Evolutionary conservation across 2,888 invertebrate species (phyloP).

Genomic region (Timema cristinae): DNA sequence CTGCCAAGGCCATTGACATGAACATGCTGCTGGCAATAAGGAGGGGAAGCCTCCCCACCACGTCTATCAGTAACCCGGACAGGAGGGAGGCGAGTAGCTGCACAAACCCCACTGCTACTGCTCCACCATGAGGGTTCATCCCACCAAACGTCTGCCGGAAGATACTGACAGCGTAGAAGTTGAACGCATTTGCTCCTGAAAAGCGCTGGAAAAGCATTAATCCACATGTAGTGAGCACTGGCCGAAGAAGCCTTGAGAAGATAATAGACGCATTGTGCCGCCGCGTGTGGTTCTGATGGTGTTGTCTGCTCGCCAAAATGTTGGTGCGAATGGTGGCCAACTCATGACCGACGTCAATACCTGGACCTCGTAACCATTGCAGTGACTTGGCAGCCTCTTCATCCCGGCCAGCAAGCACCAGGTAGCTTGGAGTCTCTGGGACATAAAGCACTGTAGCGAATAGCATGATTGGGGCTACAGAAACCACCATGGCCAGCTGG

Average conservation of each 20-base stretch:
- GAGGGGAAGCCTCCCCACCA: constrained; percentile 77
- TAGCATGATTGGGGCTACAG: constrained; percentile 71
- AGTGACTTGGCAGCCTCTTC: constrained; percentile 67
- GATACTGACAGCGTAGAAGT: constrained; percentile 81
- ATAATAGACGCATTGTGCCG: constrained; percentile 42
- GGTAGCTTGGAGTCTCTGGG: constrained; percentile 85
- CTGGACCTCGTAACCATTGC: constrained; percentile 77
- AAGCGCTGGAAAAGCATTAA: constrained; percentile 83
- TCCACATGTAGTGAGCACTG: constrained; percentile 76
- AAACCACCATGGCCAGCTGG: constrained; percentile 75
- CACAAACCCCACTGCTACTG: constrained; percentile 79
- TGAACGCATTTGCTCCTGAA: constrained; percentile 79
- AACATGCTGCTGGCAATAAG: constrained; percentile 78
- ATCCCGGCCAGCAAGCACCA: constrained; percentile 71
- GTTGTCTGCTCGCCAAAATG: constrained; percentile 46
- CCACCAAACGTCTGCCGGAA: constrained; percentile 79
- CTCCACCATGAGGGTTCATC: constrained; percentile 78
- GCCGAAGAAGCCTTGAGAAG: constrained; percentile 55
- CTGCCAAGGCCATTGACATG: constrained; percentile 82
- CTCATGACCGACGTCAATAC: constrained; percentile 72
- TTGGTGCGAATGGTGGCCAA: constrained; percentile 66
- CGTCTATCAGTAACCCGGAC: constrained; percentile 78
- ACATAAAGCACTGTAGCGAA: constrained; percentile 64
- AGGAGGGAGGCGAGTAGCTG: constrained; percentile 79
- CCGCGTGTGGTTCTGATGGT: constrained; percentile 40